Evolutionary conservation across 1,140 invertebrate genomes (phyloP), one percentile per base, ranked within the genome.

Genomic region (Scaptomyza pallida): DNA sequence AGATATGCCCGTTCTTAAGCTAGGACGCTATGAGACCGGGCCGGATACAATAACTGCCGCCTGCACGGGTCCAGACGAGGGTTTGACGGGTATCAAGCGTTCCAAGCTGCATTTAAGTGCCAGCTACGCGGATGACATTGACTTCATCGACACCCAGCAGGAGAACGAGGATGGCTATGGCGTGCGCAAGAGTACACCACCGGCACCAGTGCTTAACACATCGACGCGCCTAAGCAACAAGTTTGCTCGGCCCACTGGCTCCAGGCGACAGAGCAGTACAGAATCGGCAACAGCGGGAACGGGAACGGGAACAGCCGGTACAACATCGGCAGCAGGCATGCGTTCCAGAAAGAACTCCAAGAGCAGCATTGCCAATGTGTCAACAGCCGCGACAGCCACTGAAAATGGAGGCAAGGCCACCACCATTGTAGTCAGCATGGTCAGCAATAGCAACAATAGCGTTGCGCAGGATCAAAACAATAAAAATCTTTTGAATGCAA

Each of bases 11-110:
- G 92, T 93, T 21, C 93, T 93, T 41, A 90, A 93, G 45, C 76
- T 95, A 13, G 93, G 91, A 2, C 55, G 91, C 75, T 93, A 94
- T 90, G 91, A 92, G 33, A 92, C 91, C 48, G 92, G 93, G 64
- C 79, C 92, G 51, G 89, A 92, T 9, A 90, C 90, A 35, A 93
- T 96, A 37, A 91, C 94, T 23, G 93, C 95, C 13, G 94, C 95
- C 33, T 94, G 93, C 74, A 96, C 96, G 5, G 96, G 96, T 2
- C 96, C 96, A 1, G 94, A 95, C 67, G 95, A 95, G 51, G 96
- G 95, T 5, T 92, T 96, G 9, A 95, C 95, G 1, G 94, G 94
- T 12, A 95, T 97, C 5, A 95, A 94, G 90, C 89, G 94, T 21
- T 93, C 93, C 64, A 93, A 95, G 78, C 93, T 93, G 60, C 94